Conservation (phyloP, 2,888 invertebrate genomes). For the Imbricaverruca yamaguchii region DNA sequence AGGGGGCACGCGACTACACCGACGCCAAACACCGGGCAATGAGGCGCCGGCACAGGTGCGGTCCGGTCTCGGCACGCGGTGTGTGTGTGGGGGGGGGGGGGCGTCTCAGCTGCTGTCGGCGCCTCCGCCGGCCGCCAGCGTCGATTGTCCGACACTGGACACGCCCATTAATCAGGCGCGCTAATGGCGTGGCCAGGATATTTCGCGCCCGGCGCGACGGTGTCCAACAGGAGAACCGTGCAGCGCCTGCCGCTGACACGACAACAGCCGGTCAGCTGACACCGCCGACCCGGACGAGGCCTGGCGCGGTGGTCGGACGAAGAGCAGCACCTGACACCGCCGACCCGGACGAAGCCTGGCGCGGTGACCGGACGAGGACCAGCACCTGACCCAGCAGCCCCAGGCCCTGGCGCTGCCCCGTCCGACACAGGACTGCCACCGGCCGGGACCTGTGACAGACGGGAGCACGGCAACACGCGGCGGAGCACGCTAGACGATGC, state of each 20-base stretch:
- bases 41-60: too few relatives aligned
- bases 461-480: too few relatives aligned
- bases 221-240: not conserved
- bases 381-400: too few relatives aligned
- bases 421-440: too few relatives aligned
- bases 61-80: too few relatives aligned
- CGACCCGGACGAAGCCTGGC: not conserved
- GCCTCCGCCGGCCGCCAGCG: not conserved
- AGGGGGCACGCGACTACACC: too few relatives aligned
- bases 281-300: not conserved
- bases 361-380: not conserved
- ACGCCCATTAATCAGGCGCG: conserved; percentile 1
- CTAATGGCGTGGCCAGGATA: not conserved
- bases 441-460: too few relatives aligned
- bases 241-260: not conserved
- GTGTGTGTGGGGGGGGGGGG: too few relatives aligned
- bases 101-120: not conserved
- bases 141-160: not conserved
- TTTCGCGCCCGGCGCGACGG: not conserved
- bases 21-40: too few relatives aligned
- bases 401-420: too few relatives aligned
- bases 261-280: not conserved
- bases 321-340: not conserved
- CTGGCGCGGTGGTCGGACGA: too few relatives aligned
- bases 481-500: too few relatives aligned